Conservation (phyloP, 2,888 invertebrate genomes). For the Epinotia demarniana region DNA sequence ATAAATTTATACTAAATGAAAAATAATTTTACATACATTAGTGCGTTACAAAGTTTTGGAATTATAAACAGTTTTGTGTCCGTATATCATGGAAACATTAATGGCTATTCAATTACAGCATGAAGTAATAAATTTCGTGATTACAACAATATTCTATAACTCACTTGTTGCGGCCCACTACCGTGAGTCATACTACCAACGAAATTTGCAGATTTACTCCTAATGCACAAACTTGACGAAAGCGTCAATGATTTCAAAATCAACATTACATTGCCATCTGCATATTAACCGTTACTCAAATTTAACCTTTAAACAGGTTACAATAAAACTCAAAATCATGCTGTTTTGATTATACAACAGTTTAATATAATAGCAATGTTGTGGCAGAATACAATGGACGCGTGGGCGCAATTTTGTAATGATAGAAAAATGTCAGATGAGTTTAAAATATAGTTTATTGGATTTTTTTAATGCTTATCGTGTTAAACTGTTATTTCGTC, state of each 20-base stretch:
- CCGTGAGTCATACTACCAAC: conserved; percentile 61
- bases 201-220: conserved; percentile 60
- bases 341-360: not conserved
- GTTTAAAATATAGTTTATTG: conserved; percentile 55
- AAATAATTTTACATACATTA: no score
- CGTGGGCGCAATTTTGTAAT: conserved; percentile 70
- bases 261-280: conserved; percentile 17
- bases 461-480: conserved; percentile 44
- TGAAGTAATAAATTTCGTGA: conserved; percentile 65
- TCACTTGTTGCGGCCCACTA: conserved; percentile 57
- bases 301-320: not conserved
- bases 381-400: conserved; percentile 65
- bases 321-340: conserved; percentile 16
- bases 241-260: conserved; percentile 38
- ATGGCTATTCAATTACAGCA: conserved; percentile 61
- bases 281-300: not conserved
- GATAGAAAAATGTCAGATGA: conserved; percentile 66
- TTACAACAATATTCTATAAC: conserved; percentile 60
- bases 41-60: not conserved
- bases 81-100: conserved; percentile 10
- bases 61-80: not conserved
- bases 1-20: no score
- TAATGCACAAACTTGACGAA: conserved; percentile 41
- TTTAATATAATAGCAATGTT: conserved; percentile 45
- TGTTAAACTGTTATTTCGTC: conserved; percentile 36